Conservation (phyloP, 2,113 vertebrate genomes). For the Alouatta palliata region DNA sequence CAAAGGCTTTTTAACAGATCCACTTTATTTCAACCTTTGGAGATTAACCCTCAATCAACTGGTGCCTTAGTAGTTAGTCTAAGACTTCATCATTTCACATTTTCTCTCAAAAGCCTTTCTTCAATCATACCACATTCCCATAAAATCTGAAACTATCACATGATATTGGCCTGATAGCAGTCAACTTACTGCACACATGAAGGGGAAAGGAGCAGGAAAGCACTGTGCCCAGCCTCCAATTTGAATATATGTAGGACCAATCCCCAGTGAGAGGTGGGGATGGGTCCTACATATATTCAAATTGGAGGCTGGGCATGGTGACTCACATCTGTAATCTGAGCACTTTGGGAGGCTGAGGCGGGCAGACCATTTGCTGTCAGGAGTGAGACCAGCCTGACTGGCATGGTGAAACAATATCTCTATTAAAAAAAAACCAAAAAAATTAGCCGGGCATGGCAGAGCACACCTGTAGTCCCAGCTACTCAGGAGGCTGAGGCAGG, state of each 20-base stretch:
- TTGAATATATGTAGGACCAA: too few relatives aligned
- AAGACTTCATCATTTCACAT: neutral
- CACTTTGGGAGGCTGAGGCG: too few relatives aligned
- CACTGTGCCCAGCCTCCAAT: too few relatives aligned
- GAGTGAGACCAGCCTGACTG: too few relatives aligned
- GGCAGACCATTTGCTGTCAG: too few relatives aligned
- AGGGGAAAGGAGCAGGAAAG: neutral
- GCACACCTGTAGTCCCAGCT: too few relatives aligned
- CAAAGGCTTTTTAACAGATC: conserved; percentile 8
- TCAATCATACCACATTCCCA: neutral
- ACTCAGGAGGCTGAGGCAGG: too few relatives aligned
- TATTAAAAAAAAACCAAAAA: too few relatives aligned
- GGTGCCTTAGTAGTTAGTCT: neutral
- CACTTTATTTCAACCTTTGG: neutral
- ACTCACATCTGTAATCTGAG: too few relatives aligned
- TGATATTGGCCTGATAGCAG: neutral
- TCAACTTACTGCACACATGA: neutral
- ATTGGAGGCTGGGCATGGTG: neutral
- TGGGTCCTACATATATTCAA: neutral
- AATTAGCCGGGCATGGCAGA: too few relatives aligned
- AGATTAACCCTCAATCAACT: neutral
- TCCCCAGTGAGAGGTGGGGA: neutral
- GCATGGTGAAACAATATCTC: too few relatives aligned
- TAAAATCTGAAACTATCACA: neutral
- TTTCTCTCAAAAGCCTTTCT: neutral